phyloP scores from a whole-genome alignment of 2,113 vertebrate genomes.

The Oenanthe melanoleuca region DNA sequence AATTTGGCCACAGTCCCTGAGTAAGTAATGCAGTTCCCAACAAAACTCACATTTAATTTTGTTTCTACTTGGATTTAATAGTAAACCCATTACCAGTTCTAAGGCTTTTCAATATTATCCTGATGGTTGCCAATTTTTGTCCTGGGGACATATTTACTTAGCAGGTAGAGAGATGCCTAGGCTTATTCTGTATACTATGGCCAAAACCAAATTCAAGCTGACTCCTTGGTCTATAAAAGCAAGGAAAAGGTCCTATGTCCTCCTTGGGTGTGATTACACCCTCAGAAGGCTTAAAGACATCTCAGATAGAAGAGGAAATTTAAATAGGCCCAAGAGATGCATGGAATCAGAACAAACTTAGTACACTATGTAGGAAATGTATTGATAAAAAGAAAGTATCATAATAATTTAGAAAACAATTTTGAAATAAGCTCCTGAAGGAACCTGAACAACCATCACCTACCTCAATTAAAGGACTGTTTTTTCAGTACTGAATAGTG shows the following conservation, averaged over 20 bases:
- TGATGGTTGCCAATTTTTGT: background rate
- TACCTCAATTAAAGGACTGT: background rate
- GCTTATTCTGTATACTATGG: background rate
- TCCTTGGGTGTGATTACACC: background rate
- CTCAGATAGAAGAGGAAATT: background rate
- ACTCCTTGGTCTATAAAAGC: background rate
- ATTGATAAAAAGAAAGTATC: background rate
- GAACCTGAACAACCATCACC: background rate
- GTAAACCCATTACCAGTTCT: background rate
- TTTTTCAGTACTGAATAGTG: background rate
- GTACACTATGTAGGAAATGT: background rate
- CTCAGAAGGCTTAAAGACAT: background rate
- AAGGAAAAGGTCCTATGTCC: background rate
- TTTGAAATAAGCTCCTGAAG: background rate
- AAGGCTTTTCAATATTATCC: background rate
- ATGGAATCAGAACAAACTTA: background rate
- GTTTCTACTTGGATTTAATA: constrained; percentile 19
- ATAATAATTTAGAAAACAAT: background rate
- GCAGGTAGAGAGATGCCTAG: background rate
- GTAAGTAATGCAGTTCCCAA: background rate
- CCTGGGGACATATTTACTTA: background rate
- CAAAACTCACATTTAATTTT: constrained; percentile 16
- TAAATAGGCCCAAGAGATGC: background rate
- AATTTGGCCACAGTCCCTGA: background rate
- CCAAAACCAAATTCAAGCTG: background rate